phyloP scores from a whole-genome alignment of 2,113 vertebrate species.

The Triplophysa dalaica region DNA sequence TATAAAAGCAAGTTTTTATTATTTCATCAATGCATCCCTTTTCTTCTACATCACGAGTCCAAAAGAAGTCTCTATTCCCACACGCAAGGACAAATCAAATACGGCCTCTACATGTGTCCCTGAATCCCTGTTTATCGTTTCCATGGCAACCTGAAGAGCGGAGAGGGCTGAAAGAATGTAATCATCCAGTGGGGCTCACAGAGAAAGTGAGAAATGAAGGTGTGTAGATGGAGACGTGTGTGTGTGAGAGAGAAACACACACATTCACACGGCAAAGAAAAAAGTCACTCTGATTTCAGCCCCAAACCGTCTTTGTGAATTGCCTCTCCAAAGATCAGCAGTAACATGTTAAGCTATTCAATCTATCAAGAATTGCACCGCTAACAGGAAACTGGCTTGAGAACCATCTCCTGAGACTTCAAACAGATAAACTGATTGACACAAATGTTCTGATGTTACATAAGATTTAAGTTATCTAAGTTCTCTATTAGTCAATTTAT shows the following conservation, averaged over 20 bases:
- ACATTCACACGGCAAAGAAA: background rate
- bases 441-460: background rate
- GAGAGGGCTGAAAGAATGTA: slow-evolving; percentile 36
- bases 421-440: slow-evolving; percentile 5
- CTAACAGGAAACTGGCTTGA: background rate
- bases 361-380: background rate
- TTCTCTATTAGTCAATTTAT: too few species aligned
- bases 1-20: too few species aligned
- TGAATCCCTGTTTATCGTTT: slow-evolving; percentile 38
- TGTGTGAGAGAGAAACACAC: background rate
- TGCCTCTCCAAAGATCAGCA: slow-evolving; percentile 16
- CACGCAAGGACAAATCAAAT: slow-evolving; percentile 36
- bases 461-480: background rate
- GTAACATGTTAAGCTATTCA: slow-evolving; percentile 27
- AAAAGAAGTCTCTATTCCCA: background rate
- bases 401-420: slow-evolving; percentile 5
- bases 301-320: slow-evolving; percentile 16
- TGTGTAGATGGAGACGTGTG: slow-evolving; percentile 26
- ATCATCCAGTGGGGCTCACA: slow-evolving; percentile 34
- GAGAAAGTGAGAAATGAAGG: slow-evolving; percentile 33
- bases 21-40: too few species aligned
- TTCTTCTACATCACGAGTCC: background rate
- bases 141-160: slow-evolving; percentile 40
- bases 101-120: slow-evolving; percentile 15
- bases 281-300: slow-evolving; percentile 11